Evolutionary conservation across 2,113 vertebrate species (phyloP).

Genomic region (Mobula hypostoma): DNA sequence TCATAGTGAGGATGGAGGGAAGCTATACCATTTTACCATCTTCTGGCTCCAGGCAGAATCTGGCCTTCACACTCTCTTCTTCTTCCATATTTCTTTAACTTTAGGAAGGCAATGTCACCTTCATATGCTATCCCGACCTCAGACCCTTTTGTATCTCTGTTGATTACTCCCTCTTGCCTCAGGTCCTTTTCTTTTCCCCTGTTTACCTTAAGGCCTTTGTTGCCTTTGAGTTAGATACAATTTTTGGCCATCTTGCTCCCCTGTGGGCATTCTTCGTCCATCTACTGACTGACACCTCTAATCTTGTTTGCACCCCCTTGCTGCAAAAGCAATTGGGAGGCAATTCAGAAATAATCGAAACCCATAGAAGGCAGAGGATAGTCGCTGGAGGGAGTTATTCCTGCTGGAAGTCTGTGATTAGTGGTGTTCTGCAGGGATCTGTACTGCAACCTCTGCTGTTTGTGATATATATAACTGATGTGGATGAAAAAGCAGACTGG

Average conservation of each 20-base stretch:
- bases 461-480: too few species aligned
- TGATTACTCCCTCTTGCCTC: background rate
- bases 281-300: background rate
- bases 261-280: too few species aligned
- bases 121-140: background rate
- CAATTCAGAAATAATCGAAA: background rate
- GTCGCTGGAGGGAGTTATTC: too few species aligned
- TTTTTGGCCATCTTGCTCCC: background rate
- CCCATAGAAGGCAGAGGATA: too few species aligned
- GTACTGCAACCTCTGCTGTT: too few species aligned
- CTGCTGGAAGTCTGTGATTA: too few species aligned
- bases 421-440: too few species aligned
- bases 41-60: background rate
- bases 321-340: background rate
- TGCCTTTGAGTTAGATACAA: background rate
- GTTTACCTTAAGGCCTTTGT: background rate
- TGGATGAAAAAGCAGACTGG: too few species aligned
- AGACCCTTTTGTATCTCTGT: background rate
- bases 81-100: background rate
- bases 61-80: background rate
- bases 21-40: background rate
- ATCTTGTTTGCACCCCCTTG: background rate
- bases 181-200: background rate
- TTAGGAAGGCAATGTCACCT: too few species aligned
- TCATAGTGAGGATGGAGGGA: conserved; percentile 8